phyloP scores from a whole-genome alignment of 1,140 invertebrate genomes.

The Drosophila miranda region DNA sequence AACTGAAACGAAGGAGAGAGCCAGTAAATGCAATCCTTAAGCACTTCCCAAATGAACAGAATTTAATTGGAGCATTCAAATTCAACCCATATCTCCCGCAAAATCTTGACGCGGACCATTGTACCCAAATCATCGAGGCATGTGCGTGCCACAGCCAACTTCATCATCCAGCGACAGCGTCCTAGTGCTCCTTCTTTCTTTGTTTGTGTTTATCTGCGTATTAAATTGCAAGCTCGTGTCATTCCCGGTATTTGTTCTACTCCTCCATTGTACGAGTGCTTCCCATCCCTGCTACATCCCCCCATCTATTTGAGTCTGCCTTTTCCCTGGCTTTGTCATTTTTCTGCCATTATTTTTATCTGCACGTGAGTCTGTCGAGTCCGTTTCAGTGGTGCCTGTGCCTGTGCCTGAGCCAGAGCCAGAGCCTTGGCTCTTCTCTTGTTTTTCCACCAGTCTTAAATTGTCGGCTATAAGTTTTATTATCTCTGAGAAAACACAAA shows the following conservation, averaged over 20 bases:
- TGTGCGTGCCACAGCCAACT: constrained; percentile 64
- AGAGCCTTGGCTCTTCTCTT: neutral
- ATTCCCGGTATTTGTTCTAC: constrained; percentile 55
- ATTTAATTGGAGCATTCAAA: neutral
- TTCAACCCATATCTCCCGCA: neutral
- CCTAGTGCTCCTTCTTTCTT: constrained; percentile 26
- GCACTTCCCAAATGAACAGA: too few species aligned
- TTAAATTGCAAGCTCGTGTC: constrained; percentile 75
- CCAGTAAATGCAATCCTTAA: too few species aligned
- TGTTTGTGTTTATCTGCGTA: constrained; percentile 75
- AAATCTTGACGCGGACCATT: constrained; percentile 15
- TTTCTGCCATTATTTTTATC: constrained; percentile 77
- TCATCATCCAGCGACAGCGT: constrained; percentile 41
- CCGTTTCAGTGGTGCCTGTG: constrained; percentile 43
- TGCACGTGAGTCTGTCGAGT: constrained; percentile 65
- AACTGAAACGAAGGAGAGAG: too few species aligned
- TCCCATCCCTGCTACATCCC: neutral
- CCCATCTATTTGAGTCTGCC: neutral
- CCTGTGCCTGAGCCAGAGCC: neutral
- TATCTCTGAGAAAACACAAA: constrained; percentile 19
- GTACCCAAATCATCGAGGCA: constrained; percentile 9
- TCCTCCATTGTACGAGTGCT: constrained; percentile 35
- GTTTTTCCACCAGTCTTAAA: constrained; percentile 39
- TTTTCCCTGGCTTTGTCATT: constrained; percentile 51
- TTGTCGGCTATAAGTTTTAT: constrained; percentile 69